Percentiles rank a stretch among this genome's conserved stretches.
Conservation (phyloP, 2,797 vertebrate genomes). For the Periophthalmus magnuspinnatus region DNA sequence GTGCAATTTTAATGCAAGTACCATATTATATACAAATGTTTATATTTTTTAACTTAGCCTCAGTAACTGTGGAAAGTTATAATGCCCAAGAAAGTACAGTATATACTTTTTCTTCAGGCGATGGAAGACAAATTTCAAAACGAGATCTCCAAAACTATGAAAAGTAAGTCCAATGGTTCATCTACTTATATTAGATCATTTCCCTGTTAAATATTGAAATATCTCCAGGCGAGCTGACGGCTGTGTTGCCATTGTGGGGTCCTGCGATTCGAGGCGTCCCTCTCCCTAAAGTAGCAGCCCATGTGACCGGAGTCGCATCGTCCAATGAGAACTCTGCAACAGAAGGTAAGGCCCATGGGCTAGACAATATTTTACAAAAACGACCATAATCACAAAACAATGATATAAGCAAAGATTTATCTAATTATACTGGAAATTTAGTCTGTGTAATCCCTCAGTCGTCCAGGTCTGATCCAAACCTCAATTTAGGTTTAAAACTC, state of each 20-base stretch:
- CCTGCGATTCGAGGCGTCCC: constrained; percentile 54
- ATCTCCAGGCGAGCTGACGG: constrained; percentile 73
- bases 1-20: not conserved
- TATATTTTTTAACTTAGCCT: too few relatives aligned
- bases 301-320: constrained; percentile 80
- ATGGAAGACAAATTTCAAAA: constrained; percentile 81
- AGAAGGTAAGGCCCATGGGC: constrained; percentile 46
- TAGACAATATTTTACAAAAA: not conserved
- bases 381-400: not conserved
- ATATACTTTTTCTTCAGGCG: constrained; percentile 69
- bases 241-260: constrained; percentile 55
- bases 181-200: not conserved
- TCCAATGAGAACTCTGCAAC: constrained; percentile 31
- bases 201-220: constrained; percentile 1
- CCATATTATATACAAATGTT: not conserved
- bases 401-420: not conserved
- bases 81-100: not conserved
- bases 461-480: too few relatives aligned
- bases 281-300: constrained; percentile 77
- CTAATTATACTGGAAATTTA: not conserved
- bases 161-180: constrained; percentile 73
- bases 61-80: not conserved
- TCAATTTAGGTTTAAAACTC: not conserved
- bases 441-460: too few relatives aligned
- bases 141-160: constrained; percentile 74